phyloP scores from a whole-genome alignment of 2,888 invertebrate genomes.

The Pollenia griseotomentosa region DNA sequence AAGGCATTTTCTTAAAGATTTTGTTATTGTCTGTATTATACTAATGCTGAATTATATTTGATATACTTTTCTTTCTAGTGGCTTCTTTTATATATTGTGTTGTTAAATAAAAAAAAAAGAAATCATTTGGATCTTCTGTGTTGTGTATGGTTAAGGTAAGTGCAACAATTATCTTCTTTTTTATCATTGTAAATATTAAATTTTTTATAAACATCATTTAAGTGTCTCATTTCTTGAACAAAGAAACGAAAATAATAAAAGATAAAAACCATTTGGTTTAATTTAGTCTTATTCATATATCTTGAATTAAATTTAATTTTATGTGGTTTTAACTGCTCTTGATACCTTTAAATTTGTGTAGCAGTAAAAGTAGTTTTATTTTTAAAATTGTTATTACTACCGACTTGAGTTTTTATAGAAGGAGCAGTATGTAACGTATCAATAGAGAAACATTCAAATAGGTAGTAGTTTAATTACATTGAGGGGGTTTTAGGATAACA shows the following conservation, averaged over 20 bases:
- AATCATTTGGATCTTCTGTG: conserved; percentile 7
- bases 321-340: too few species aligned
- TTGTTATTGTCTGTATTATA: neutral
- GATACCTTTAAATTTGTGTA: too few species aligned
- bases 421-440: too few species aligned
- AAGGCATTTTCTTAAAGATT: conserved; percentile 54
- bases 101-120: neutral
- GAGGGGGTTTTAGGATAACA: too few species aligned
- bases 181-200: neutral
- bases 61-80: conserved; percentile 29
- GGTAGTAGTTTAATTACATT: too few species aligned
- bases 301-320: too few species aligned
- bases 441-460: too few species aligned
- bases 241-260: neutral
- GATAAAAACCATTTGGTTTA: too few species aligned
- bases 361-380: too few species aligned
- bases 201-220: neutral
- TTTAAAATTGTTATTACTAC: too few species aligned
- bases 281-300: too few species aligned
- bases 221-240: neutral
- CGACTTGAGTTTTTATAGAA: too few species aligned
- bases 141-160: conserved; percentile 11
- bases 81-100: conserved; percentile 28
- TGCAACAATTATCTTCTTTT: conserved; percentile 34
- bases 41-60: neutral